Percentiles rank a stretch among this genome's conserved stretches.
Conservation (phyloP, 2,113 vertebrate genomes). For the Gobius niger region DNA sequence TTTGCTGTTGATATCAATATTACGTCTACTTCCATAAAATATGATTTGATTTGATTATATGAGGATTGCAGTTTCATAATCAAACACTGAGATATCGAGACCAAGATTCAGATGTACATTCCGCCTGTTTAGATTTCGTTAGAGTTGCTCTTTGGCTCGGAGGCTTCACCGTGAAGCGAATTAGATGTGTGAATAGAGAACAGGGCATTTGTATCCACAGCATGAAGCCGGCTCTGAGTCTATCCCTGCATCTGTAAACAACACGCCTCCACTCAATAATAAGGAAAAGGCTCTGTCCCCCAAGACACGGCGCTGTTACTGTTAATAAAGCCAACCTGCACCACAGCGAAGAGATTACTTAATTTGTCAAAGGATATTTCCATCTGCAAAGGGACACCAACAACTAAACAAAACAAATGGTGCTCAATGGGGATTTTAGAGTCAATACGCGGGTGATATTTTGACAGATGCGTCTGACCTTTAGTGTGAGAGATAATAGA, state of each 20-base stretch:
- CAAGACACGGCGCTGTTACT: background rate
- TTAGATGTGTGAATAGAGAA: constrained; percentile 25
- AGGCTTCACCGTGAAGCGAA: constrained; percentile 34
- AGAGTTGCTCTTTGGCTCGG: constrained; percentile 2
- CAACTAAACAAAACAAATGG: background rate
- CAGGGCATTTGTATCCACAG: constrained; percentile 39
- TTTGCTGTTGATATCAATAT: too few species aligned
- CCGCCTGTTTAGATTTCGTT: constrained; percentile 12
- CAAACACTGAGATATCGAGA: constrained; percentile 25
- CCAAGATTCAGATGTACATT: constrained; percentile 23
- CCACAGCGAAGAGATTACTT: background rate
- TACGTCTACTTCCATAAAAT: too few species aligned
- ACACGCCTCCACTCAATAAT: constrained; percentile 46
- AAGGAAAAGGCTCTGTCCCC: constrained; percentile 12
- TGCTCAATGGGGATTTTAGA: background rate
- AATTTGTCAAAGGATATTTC: background rate
- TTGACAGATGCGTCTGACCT: background rate
- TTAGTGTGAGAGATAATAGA: background rate
- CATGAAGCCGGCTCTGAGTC: constrained; percentile 14
- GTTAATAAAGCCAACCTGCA: constrained; percentile 11
- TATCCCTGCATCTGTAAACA: constrained; percentile 33
- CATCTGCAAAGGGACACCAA: background rate
- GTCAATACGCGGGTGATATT: background rate
- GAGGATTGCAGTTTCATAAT: constrained; percentile 27
- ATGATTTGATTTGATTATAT: constrained; percentile 25